Evolutionary conservation across 2,888 invertebrate genomes (phyloP).

Genomic region (Andricus quercusramuli): DNA sequence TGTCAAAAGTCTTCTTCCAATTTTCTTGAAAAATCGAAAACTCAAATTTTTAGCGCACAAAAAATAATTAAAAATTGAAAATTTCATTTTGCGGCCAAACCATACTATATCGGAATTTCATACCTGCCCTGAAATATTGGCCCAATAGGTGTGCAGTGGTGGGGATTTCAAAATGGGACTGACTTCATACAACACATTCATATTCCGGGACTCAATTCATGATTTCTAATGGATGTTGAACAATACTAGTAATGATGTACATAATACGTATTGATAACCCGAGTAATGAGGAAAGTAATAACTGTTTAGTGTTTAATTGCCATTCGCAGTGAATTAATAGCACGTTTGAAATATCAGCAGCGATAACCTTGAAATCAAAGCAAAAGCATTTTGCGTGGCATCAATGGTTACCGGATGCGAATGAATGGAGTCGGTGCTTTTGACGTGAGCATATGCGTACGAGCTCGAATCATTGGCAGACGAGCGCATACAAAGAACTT

Average conservation of each 20-base stretch:
- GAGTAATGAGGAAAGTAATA: constrained; percentile 8
- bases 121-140: no score
- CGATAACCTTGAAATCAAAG: constrained; percentile 61
- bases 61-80: no score
- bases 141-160: no score
- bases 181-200: no score
- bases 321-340: constrained; percentile 29
- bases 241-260: neutral
- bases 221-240: neutral
- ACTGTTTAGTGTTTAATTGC: neutral
- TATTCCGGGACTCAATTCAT: no score
- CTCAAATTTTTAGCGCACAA: no score
- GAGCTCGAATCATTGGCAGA: constrained; percentile 52
- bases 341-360: constrained; percentile 42
- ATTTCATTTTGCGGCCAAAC: no score
- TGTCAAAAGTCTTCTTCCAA: no score
- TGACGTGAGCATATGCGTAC: constrained; percentile 56
- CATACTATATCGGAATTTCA: no score
- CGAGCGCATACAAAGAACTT: constrained; percentile 57
- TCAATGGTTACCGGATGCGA: constrained; percentile 67
- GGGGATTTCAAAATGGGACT: no score
- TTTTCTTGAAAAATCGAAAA: no score
- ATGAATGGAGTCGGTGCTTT: constrained; percentile 66
- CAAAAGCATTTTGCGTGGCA: constrained; percentile 58
- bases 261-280: constrained; percentile 13